Base-by-base conservation (phyloP, 2,888 invertebrate species). In the Melanophora roralis region DNA sequence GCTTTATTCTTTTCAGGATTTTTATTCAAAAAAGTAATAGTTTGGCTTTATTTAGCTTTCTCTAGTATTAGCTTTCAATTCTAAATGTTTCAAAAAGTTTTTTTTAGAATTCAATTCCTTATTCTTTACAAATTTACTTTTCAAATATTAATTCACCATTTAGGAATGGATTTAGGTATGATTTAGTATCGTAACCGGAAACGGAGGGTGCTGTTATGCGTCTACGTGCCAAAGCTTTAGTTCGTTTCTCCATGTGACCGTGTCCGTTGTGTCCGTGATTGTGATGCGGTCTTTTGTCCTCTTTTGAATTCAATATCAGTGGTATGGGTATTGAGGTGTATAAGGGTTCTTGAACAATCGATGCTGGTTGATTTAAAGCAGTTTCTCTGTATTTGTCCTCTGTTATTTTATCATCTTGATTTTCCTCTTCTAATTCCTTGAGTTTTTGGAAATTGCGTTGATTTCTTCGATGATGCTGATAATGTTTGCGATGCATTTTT, bases 241-340 rank as follows among this genome's bases (percentile, higher is more conserved):
- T 84, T 83, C 8, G 84, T 47, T 69, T 86, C 79, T 79, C 87
- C 80, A 71, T 83, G 65, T 51, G 81, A 23, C 75, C 68, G 43
- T 81, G 69, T 2, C 65, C 65, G 8, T 34, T 74, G 19, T 60
- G 74, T 19, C 69, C 69, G 49, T 81, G 78, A 23, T 7, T 62
- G 67, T 78, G 78, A 81, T 82, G 65, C 1, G 86, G 84, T n/a
- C 86, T 84, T 75, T 86, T 87, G 76, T 88, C 87, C 14, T 86
- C 87, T 68, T 86, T 84, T 27, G 88, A 88, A 80, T 87, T 88
- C 12, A 88, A 84, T 34, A 88, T 87, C 73, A 88, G 76, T 0
- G 88, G 88, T 60, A 88, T 88, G 69, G 88, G 88, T 85, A 88
- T 88, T 12, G 88, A 87, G 34, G 88, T 88, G 80, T 85, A 87